Evolutionary conservation across 1,140 invertebrate species (phyloP), one percentile per base, ranked within the genome.

Genomic region (Platyscapa corneri): DNA sequence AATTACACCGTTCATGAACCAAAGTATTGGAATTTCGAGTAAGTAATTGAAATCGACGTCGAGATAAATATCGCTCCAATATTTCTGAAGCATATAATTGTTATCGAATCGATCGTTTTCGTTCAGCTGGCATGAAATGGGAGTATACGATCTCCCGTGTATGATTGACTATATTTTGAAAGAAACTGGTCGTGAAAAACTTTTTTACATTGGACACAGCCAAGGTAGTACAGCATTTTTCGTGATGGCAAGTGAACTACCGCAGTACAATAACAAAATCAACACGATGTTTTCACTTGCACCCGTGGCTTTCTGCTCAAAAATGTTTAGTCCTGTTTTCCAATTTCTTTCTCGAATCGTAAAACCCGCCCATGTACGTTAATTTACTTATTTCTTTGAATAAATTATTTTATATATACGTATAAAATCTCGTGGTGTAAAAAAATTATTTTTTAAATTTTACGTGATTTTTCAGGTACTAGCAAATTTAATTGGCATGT

Each of bases 11-110:
- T 90, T 37, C 92, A 89, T 18, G 94, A 95, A 82, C 90, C 93
- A 14, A 90, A 94, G 75, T 98, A 96, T 89, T 98, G 97, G 97
- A 92, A 95, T 86, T 98, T 96, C 88, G 94, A 92, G 93, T 96
- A 84, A 85, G 72, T 74, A 79, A 34, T 74, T 10, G 1, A 18
- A 37, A 78, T 56, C 56, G 0, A 77, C 34, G 32, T 34, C 0
- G n/a, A 42, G 3, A n/a, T n/a, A n/a, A n/a, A n/a, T n/a, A n/a
- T n/a, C n/a, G n/a, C n/a, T n/a, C n/a, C n/a, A n/a, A n/a, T n/a
- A n/a, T n/a, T n/a, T n/a, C n/a, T n/a, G n/a, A n/a, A n/a, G n/a
- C n/a, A 10, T 18, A 60, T 60, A 23, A 60, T 23, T 27, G 27
- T 60, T 60, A 60, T 60, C 16, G 12, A 53, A 12, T 27, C 27